Evolutionary conservation across 2,888 invertebrate genomes (phyloP), one percentile per base, ranked within the genome.

Genomic region (Stratiomys singularior): DNA sequence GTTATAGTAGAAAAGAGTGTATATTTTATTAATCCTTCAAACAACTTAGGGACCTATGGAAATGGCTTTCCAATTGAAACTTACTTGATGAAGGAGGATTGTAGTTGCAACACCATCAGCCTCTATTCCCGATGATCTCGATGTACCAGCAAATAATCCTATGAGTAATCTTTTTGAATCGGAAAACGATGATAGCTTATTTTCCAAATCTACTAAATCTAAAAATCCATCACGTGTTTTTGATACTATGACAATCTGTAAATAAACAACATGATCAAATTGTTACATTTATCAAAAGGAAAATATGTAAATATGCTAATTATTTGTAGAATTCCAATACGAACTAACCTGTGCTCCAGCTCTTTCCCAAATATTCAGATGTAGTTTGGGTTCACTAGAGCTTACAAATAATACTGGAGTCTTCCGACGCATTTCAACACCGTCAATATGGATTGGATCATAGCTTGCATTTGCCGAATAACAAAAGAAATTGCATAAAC

Each of bases 71-170:
- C n/a, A n/a, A n/a, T n/a, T 9, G 2, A 64, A 71, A 63, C 21
- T 76, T 46, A 80, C 80, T 84, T 91, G 93, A 83, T 96, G 96
- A 15, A 96, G 89, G 3, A 95, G 88, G 18, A 93, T 87, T 0
- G 96, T 95, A 9, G 96, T 93, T 0, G 93, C 92, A 1, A 95
- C 91, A 83, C 95, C 95, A 87, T 96, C 95, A 58, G 93, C 91
- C 46, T 96, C 84, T n/a, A 94, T 92, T 7, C 97, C 97, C 0
- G 96, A 96, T n/a, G 96, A 90, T 84, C 95, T 95, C 25, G 96
- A 96, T 1, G 94, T 95, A 0, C 94, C 95, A 27, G 93, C 92
- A 86, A 97, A 96, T 85, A 94, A 94, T 0, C 96, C 96, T 72
- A 96, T 92, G 86, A 96, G 87, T 82, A 90, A 90, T 78, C 91